phyloP scores from a whole-genome alignment of 2,888 invertebrate genomes.

The Heliconius hortense region DNA sequence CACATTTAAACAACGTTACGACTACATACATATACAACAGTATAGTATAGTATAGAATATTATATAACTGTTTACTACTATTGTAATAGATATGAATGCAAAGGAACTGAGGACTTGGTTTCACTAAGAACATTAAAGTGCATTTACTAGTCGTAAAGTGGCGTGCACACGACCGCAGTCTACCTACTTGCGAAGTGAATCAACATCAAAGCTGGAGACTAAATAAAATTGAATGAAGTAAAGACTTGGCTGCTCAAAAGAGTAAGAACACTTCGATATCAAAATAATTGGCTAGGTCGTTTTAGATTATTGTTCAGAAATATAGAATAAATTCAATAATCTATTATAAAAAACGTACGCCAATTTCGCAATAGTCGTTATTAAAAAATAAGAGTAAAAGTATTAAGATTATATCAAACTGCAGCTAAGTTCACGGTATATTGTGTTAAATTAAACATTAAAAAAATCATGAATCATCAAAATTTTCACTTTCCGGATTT shows the following conservation, averaged over 20 bases:
- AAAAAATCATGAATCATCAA: neutral
- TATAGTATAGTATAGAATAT: conserved; percentile 26
- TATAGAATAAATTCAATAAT: neutral
- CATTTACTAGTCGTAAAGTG: conserved; percentile 48
- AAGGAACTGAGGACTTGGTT: conserved; percentile 41
- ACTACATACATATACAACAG: conserved; percentile 19
- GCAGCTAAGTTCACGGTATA: neutral
- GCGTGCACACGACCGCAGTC: conserved; percentile 43
- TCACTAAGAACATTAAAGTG: conserved; percentile 45
- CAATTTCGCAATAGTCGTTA: neutral
- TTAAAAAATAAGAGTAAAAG: neutral
- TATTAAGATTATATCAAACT: neutral
- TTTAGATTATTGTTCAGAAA: neutral
- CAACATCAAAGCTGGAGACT: conserved; percentile 35
- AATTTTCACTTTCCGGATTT: too few species aligned
- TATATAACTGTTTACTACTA: conserved; percentile 40
- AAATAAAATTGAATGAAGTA: conserved; percentile 28
- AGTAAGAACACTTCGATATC: neutral
- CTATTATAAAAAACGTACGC: neutral
- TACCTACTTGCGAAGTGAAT: conserved; percentile 41
- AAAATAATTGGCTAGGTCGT: neutral
- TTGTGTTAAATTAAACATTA: neutral
- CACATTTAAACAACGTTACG: conserved; percentile 38
- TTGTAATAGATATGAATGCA: conserved; percentile 43
- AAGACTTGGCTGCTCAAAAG: conserved; percentile 17